Base-by-base conservation (phyloP, 1,140 invertebrate species). In the Aradophagus sp. region DNA sequence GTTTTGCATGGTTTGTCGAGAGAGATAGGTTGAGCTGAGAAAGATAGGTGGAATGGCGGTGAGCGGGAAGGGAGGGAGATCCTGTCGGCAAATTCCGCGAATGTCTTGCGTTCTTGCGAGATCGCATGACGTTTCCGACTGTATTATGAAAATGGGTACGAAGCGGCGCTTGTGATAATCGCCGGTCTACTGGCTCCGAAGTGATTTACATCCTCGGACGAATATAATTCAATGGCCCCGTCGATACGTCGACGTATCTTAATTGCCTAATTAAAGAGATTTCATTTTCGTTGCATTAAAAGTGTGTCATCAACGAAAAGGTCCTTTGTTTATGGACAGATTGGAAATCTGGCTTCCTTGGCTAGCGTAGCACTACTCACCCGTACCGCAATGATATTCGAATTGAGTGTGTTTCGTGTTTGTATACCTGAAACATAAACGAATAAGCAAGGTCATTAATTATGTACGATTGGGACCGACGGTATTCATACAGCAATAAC, bases 241-340 rank as follows among this genome's bases (percentile, higher is more conserved):
- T 36, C 26, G 8, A 42, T 38, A 17, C 5, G 17, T 10, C 6
- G 38, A 35, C 44, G 47, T 53, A 67, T 59, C 53, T 59, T 67
- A 67, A 59, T 58, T 53, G 39, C 47, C 55, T 59, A 58, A 59
- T 67, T 67, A 59, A 59, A 45, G 36, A 31, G 29, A 14, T 29
- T 41, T 47, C 50, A 31, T 42, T 50, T 66, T 44, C 34, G 19
- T 65, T 53, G 32, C 26, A 55, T 35, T 65, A 42, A 56, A 53
- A 48, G 41, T 13, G 26, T 38, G 31, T 59, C 35, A 23, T 3
- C 16, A 4, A 12, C 20, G 31, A 16, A 36, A 15, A 32, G n/a
- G 13, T 36, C 17, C 11, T 16, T 48, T 41, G 36, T 38, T 38
- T 38, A 36, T 38, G 7, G 19, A 6, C 12, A 5, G 4, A 23